Evolutionary conservation across 2,888 invertebrate species (phyloP).

Genomic region (Ptilodon capucinus): DNA sequence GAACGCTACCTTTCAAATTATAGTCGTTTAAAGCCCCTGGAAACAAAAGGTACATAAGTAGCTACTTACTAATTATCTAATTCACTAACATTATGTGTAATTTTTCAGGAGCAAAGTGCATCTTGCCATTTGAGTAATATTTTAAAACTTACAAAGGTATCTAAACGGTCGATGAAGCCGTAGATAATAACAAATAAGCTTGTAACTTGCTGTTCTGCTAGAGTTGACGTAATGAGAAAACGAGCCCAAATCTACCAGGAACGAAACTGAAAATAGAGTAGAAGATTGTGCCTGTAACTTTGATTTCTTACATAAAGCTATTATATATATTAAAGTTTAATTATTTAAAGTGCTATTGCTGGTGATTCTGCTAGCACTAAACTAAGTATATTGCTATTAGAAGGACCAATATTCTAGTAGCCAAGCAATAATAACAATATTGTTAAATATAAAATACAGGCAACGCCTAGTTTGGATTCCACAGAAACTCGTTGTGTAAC

Average conservation of each 20-base stretch:
- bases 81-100: no score
- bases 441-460: no score
- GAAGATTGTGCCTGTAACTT: neutral
- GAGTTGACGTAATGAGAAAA: slow-evolving; percentile 45
- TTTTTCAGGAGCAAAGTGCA: neutral
- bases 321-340: no score
- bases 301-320: no score
- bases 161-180: slow-evolving; percentile 59
- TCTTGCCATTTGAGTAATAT: neutral
- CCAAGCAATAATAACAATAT: no score
- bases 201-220: slow-evolving; percentile 15
- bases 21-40: slow-evolving; percentile 53
- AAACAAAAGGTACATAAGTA: no score
- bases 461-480: no score
- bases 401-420: no score
- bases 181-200: slow-evolving; percentile 49
- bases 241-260: slow-evolving; percentile 47
- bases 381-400: no score
- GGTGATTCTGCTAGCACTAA: no score
- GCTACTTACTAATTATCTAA: neutral
- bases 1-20: slow-evolving; percentile 54
- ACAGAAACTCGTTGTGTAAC: no score
- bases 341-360: no score
- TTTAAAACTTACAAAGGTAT: slow-evolving; percentile 49
- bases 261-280: slow-evolving; percentile 41